Percentiles rank a stretch among this genome's conserved stretches.
These are phyloP conservation scores for Oasisia sp. DNA, from an alignment of 2,888 invertebrate genomes.

Conservation along the genomic window DNA sequence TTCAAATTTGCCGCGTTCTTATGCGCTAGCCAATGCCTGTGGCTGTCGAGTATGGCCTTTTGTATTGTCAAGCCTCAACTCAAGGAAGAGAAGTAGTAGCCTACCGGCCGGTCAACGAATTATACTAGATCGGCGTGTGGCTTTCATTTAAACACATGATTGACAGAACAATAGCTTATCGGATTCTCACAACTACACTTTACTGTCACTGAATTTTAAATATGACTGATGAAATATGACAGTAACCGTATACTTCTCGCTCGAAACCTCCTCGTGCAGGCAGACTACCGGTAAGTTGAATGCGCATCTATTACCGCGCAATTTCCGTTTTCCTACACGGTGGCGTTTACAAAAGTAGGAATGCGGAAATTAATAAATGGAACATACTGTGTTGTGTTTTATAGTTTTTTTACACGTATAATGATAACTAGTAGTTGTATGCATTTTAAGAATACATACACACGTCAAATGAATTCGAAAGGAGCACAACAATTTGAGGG, in stretches of 20 bases:
- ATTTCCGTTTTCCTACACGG: not conserved
- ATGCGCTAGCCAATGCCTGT: not conserved
- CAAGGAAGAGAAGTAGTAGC: not conserved
- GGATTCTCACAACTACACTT: not conserved
- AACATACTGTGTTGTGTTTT: not conserved
- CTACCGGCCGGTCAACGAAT: not conserved
- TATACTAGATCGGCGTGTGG: not conserved
- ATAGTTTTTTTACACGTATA: too few species aligned
- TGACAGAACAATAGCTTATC: not conserved
- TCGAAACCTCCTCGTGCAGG: slow-evolving; percentile 4
- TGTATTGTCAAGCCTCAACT: not conserved
- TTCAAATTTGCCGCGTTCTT: not conserved
- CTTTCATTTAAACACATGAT: not conserved
- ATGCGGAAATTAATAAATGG: not conserved
- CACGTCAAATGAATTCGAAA: not conserved
- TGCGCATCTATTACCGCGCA: not conserved
- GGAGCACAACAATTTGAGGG: too few species aligned
- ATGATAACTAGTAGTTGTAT: too few species aligned
- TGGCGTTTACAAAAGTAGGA: not conserved
- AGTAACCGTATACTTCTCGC: not conserved
- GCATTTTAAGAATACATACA: not conserved
- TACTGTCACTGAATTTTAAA: not conserved
- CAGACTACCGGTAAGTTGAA: slow-evolving; percentile 6
- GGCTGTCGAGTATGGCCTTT: not conserved
- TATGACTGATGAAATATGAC: not conserved